phyloP scores from a whole-genome alignment of 2,113 vertebrate species.

The Chlamydotis undulata region DNA sequence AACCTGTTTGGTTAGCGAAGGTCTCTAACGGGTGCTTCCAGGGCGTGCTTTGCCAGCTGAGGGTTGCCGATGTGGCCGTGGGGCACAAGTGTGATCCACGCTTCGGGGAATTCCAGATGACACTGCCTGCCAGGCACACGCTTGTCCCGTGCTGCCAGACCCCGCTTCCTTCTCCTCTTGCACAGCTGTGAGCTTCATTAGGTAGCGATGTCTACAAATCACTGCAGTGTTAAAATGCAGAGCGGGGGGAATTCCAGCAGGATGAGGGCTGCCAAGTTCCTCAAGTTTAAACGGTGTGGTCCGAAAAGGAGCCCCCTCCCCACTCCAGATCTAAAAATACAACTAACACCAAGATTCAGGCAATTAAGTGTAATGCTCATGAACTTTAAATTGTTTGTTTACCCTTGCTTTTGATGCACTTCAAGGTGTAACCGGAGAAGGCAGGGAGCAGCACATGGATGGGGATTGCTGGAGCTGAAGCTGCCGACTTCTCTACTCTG shows the following conservation, averaged over 20 bases:
- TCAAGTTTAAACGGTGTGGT: constrained; percentile 49
- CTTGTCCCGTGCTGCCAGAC: constrained; percentile 60
- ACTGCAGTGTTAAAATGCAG: constrained; percentile 61
- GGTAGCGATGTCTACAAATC: constrained; percentile 70
- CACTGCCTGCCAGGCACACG: constrained; percentile 50
- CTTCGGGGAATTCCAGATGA: constrained; percentile 79
- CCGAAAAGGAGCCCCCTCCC: constrained; percentile 33
- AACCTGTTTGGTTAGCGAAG: neutral
- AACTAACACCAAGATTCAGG: constrained; percentile 23
- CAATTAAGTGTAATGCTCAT: neutral
- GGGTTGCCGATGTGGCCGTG: neutral
- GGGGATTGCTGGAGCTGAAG: neutral
- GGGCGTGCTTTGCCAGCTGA: neutral
- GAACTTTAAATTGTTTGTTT: neutral
- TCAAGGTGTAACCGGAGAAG: neutral
- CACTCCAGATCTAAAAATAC: constrained; percentile 57
- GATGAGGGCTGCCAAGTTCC: constrained; percentile 69
- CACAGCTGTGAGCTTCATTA: constrained; percentile 76
- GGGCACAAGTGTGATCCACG: neutral
- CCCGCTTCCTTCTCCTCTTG: constrained; percentile 59
- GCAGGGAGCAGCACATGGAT: neutral
- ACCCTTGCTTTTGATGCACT: neutral
- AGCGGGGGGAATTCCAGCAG: constrained; percentile 79
- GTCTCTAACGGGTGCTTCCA: neutral
- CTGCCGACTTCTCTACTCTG: neutral